A percentile compares a stretch with the other conserved stretches of the same genome.
Evolutionary conservation across 2,888 invertebrate species (phyloP).

Genomic region (Noctua janthina): DNA sequence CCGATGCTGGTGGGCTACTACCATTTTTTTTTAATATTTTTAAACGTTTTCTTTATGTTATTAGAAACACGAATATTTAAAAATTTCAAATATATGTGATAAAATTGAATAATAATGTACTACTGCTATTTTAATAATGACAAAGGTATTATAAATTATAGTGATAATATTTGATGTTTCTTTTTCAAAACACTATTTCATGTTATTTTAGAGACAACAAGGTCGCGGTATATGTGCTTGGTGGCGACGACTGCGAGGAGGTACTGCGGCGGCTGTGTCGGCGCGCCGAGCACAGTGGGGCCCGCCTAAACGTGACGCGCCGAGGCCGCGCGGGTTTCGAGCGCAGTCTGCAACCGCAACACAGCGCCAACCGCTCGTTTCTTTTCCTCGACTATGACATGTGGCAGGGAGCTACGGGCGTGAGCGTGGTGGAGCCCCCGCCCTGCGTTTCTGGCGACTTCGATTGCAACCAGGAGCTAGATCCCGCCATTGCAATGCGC

Average conservation of each 20-base stretch:
- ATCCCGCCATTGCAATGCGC: slow-evolving; percentile 51
- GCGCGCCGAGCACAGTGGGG: slow-evolving; percentile 18
- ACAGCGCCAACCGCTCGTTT: slow-evolving; percentile 43
- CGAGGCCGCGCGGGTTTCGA: slow-evolving; percentile 15
- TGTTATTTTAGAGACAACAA: neutral
- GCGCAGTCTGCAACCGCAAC: neutral
- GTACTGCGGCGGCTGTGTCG: neutral
- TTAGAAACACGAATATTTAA: no score
- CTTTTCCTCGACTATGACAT: slow-evolving; percentile 63
- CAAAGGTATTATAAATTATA: neutral
- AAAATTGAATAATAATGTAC: no score
- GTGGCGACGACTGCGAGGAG: neutral
- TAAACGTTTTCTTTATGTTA: no score
- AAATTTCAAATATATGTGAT: no score
- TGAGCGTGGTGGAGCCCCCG: slow-evolving; percentile 46
- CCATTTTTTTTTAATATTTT: no score
- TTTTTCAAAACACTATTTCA: neutral
- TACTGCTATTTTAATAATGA: no score
- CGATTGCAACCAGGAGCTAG: slow-evolving; percentile 37
- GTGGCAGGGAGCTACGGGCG: slow-evolving; percentile 33
- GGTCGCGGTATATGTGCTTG: neutral
- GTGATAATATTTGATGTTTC: neutral
- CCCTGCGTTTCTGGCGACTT: slow-evolving; percentile 23
- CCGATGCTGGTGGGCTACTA: no score
- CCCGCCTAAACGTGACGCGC: neutral